Conservation (phyloP, 2,888 invertebrate species). For the Hoplodrina blanda region DNA sequence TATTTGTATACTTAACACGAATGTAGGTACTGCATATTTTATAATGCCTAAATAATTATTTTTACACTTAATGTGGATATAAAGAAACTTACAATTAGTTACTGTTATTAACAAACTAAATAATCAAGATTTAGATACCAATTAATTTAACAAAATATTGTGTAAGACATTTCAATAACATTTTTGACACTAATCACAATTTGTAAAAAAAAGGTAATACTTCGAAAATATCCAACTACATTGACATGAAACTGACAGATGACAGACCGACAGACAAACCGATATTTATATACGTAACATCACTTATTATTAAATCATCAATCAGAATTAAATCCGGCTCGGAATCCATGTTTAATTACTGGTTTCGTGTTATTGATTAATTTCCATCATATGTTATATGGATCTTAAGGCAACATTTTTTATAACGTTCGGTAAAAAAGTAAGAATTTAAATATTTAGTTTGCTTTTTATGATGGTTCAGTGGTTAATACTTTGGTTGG, state of each 20-base stretch:
- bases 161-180: background rate
- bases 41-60: too few species aligned
- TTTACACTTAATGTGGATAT: too few species aligned
- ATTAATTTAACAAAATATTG: background rate
- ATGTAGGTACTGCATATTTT: too few species aligned
- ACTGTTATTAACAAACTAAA: background rate
- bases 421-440: background rate
- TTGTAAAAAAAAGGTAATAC: background rate
- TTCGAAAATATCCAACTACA: slow-evolving; percentile 38
- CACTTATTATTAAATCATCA: slow-evolving; percentile 82
- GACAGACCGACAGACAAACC: slow-evolving; percentile 67
- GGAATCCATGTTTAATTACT: slow-evolving; percentile 72
- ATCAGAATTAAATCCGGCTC: slow-evolving; percentile 73
- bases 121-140: background rate
- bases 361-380: slow-evolving; percentile 73
- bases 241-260: slow-evolving; percentile 58
- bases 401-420: slow-evolving; percentile 24
- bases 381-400: slow-evolving; percentile 45
- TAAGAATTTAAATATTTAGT: background rate
- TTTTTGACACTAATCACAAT: background rate
- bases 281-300: slow-evolving; percentile 72
- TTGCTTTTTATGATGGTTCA: background rate
- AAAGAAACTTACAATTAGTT: too few species aligned
- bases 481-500: too few species aligned
- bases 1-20: too few species aligned